phyloP scores from a whole-genome alignment of 2,797 vertebrate genomes.

The Eutrigla gurnardus region DNA sequence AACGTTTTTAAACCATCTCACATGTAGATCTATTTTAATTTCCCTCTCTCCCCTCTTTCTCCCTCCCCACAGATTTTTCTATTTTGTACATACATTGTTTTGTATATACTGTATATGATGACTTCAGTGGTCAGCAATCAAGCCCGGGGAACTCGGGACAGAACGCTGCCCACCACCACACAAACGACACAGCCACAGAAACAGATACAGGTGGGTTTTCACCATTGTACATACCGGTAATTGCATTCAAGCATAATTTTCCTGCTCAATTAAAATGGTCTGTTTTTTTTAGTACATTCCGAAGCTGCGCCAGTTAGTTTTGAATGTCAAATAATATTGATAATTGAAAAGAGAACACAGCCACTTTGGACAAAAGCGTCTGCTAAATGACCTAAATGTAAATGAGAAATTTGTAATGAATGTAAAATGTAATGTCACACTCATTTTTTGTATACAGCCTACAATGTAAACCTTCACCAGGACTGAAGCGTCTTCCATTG shows the following conservation, averaged over 20 bases:
- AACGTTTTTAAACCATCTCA: not conserved
- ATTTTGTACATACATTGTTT: conserved; percentile 99
- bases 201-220: conserved; percentile 92
- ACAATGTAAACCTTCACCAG: not conserved
- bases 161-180: conserved; percentile 86
- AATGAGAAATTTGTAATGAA: not conserved
- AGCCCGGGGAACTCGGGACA: conserved; percentile 92
- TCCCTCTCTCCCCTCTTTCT: not conserved
- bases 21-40: not conserved
- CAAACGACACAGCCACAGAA: conserved; percentile 93
- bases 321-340: not conserved
- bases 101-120: conserved; percentile 99
- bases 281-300: no score
- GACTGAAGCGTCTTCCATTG: not conserved
- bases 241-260: not conserved
- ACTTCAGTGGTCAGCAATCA: conserved; percentile 96
- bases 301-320: not conserved
- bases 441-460: not conserved
- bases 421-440: not conserved
- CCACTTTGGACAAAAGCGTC: no score
- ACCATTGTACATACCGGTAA: not conserved
- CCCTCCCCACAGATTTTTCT: conserved; percentile 92
- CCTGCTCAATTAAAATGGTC: not conserved
- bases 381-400: no score
- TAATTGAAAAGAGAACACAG: not conserved